Base-by-base conservation (phyloP, 2,797 vertebrate species). In the Lycodopsis pacificus region DNA sequence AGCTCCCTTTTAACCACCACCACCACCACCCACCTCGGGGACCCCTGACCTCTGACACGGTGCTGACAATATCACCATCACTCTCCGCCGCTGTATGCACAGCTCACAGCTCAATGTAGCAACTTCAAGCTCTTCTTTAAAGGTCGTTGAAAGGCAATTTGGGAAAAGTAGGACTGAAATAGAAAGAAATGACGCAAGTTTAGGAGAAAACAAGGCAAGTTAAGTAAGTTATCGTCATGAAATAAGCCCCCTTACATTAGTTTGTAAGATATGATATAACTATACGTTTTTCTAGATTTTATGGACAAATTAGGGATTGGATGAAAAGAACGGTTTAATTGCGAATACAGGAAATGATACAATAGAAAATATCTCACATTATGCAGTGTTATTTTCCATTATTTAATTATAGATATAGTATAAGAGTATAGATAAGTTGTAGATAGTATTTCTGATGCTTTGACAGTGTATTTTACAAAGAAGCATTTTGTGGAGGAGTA, bases 21-120 rank as follows among this genome's bases (percentile, higher is more conserved):
- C 66, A 56, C 57, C 66, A 56, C 77, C 80, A 79, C 71, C 73
- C 71, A 83, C 64, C 71, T 72, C 7, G 30, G 71, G 22, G 67
- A 80, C 77, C 77, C 19, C 61, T 49, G 78, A 83, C 81, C 77
- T 86, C 75, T 73, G 84, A 81, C 81, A 78, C n/a, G 22, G 30
- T 20, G 58, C 53, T 54, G 65, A 72, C 76, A 73, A 65, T 36
- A 51, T 62, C 58, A 40, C 32, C 68, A 27, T 66, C 73, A 58
- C 61, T 71, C 63, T 54, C 36, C 11, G 63, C 19, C 17, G 17
- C 68, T 38, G 51, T 65, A 32, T 11, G 67, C 65, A 62, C 48
- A 36, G 67, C 71, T 67, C 65, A 65, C 48, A 36, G 67, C 71
- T 75, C 71, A 27, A 1, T 42, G 61, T 38, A 64, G 51, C 54